phyloP scores from a whole-genome alignment of 2,113 vertebrate genomes.

The Takifugu bimaculatus region DNA sequence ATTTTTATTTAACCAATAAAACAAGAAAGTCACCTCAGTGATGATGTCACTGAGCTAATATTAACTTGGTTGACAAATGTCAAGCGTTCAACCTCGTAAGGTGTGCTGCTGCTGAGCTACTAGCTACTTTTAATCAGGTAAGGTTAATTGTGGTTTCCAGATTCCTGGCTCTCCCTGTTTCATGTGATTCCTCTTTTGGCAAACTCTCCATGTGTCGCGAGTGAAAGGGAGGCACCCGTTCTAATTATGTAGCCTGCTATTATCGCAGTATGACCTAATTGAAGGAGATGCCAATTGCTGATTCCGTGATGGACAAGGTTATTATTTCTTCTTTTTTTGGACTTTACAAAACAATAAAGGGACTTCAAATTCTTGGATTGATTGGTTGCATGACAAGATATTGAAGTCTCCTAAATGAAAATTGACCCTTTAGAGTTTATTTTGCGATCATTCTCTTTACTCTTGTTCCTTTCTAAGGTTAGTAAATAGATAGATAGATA shows the following conservation, averaged over 20 bases:
- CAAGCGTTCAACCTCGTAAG: conserved; percentile 36
- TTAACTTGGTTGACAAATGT: conserved; percentile 69
- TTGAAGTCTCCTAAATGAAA: conserved; percentile 49
- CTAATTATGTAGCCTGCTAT: conserved; percentile 57
- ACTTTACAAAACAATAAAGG: background rate
- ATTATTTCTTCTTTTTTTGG: background rate
- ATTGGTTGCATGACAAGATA: background rate
- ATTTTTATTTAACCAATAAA: conserved; percentile 59
- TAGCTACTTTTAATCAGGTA: conserved; percentile 67
- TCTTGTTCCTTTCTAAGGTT: conserved; percentile 41
- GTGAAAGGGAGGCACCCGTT: conserved; percentile 30
- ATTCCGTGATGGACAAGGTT: conserved; percentile 33
- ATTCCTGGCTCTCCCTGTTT: conserved; percentile 44
- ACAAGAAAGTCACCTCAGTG: conserved; percentile 50
- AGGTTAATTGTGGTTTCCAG: conserved; percentile 74
- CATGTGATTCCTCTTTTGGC: conserved; percentile 29
- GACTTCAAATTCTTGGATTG: too few species aligned
- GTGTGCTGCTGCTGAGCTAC: conserved; percentile 2
- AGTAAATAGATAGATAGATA: conserved; percentile 69
- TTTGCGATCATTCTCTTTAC: conserved; percentile 34
- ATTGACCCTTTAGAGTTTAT: conserved; percentile 37
- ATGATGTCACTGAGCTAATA: conserved; percentile 63
- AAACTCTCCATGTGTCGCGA: conserved; percentile 32
- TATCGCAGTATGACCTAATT: conserved; percentile 56
- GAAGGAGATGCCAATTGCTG: conserved; percentile 30